Base-by-base conservation (phyloP, 30 jellyfish, hydroid and myxozoan genomes). In the Cassiopea andromeda region DNA sequence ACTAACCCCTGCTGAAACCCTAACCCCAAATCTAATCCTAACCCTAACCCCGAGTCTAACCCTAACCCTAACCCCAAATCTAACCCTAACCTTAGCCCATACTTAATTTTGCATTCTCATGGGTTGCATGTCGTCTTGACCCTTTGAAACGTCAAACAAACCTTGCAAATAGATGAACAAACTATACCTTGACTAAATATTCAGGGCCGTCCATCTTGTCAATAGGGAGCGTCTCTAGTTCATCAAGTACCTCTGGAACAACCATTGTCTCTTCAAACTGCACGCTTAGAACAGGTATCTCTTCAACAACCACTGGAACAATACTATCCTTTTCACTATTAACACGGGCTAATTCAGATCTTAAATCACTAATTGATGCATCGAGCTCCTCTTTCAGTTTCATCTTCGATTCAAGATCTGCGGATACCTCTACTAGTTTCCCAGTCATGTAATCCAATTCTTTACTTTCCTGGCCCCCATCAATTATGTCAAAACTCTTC, bases 211-310 rank as follows among this genome's bases (percentile, higher is more conserved):
- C 90, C 1, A 54, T 73, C 18, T 64, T 81, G 9, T 72, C 82
- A 6, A 78, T 7, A 7, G 94, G 94, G 17, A 77, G 47, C 27
- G 66, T 78, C 68, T 87, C 89, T 50, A 87, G 59, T 50, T 87
- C 90, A 4, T 72, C 74, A 49, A 87, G 48, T 8, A 78, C 49
- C 45, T 87, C 94, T 7, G 94, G 94, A 2, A 87, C 86, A 38
- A 87, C 69, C 77, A 50, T 60, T 50, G 89, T 84, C 73, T 87
- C 94, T 43, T 87, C 94, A 49, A 60, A 81, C 38, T 81, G 85
- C 74, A 76, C 57, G 58, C 71, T 78, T 46, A 81, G 1, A 1
- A 3, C 90, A 0, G 85, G 27, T 16, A 78, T 81, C 48, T 57
- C 81, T 60, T 87, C 94, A 17, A 76, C 94, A 43, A 66, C 89